Evolutionary conservation across 2,888 invertebrate genomes (phyloP), one percentile per base, ranked within the genome.

Genomic region (Pocota personata): DNA sequence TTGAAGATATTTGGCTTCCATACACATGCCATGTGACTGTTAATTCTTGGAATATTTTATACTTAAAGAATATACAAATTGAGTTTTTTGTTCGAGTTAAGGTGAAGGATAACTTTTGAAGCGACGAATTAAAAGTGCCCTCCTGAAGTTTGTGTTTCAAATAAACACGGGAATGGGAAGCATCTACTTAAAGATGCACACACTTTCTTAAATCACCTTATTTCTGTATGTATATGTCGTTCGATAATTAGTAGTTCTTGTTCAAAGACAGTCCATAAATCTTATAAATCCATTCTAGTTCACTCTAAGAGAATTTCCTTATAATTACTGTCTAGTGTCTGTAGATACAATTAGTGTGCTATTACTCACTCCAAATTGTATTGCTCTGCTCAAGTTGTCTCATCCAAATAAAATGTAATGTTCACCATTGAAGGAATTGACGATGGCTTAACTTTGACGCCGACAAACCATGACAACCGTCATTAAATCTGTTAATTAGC

Each of bases 401-500:
- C 14, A 43, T 12, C 0, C n/a, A 50, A 55, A 30, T 30, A 55
- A 55, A 55, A 30, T 55, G 0, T 30, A 55, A 30, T 55, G 30
- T 27, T 55, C 24, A 1, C n/a, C 40, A 40, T 40, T 40, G 14
- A 52, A 14, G 30, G 30, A 24, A 8, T 55, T 32, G 32, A 7
- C 12, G 35, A 19, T 14, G 57, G 2, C 10, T 16, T 35, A 57
- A 19, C 6, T 57, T 37, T 60, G 58, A 8, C 40, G 58, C 7
- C 58, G 1, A 8, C 6, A 24, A 6, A 58, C 21, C 35, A 37
- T 32, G 57, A 12, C 5, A 58, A 58, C 37, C 19, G 19, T 58
- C 35, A 58, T 58, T 58, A 60, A 40, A 60, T 40, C 40, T 21
- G 37, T 24, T 60, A 60, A 60, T 60, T 40, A 60, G n/a, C 40